A percentile compares a stretch with the other conserved stretches of the same genome.
phyloP scores from a whole-genome alignment of 2,888 invertebrate species.

The Coleophora flavipennella region DNA sequence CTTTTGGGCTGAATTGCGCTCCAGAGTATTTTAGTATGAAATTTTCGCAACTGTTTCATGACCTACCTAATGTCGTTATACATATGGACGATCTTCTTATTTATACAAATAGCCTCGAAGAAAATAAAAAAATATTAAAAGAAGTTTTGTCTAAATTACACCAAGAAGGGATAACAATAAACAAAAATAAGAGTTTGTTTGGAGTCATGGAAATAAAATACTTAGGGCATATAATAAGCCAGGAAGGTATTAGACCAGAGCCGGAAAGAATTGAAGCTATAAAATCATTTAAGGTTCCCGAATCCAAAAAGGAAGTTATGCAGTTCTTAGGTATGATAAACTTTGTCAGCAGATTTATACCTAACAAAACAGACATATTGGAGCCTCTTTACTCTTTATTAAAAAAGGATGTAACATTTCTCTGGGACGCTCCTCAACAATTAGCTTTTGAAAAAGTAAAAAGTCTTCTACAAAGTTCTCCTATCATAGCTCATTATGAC shows the following conservation, averaged over 20 bases:
- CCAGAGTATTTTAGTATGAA: conserved; percentile 11
- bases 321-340: not conserved
- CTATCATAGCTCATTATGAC: not conserved
- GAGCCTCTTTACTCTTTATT: no score
- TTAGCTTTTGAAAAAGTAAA: no score
- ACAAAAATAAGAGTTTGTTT: conserved; percentile 8
- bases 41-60: conserved; percentile 8
- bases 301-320: not conserved
- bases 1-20: conserved; percentile 2
- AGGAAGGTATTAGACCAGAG: not conserved
- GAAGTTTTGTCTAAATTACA: conserved; percentile 4
- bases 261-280: not conserved
- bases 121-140: conserved; percentile 5
- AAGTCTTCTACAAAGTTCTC: no score
- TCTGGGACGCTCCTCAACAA: no score
- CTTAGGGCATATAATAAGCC: conserved; percentile 7
- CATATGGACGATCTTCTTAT: conserved; percentile 9
- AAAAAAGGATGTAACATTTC: no score
- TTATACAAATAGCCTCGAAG: conserved; percentile 4
- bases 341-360: not conserved
- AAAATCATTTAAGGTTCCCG: not conserved
- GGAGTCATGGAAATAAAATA: conserved; percentile 3
- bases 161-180: conserved; percentile 8
- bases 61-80: not conserved
- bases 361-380: no score